Conservation (phyloP, 2,797 vertebrate genomes). For the Neopelma chrysocephalum region DNA sequence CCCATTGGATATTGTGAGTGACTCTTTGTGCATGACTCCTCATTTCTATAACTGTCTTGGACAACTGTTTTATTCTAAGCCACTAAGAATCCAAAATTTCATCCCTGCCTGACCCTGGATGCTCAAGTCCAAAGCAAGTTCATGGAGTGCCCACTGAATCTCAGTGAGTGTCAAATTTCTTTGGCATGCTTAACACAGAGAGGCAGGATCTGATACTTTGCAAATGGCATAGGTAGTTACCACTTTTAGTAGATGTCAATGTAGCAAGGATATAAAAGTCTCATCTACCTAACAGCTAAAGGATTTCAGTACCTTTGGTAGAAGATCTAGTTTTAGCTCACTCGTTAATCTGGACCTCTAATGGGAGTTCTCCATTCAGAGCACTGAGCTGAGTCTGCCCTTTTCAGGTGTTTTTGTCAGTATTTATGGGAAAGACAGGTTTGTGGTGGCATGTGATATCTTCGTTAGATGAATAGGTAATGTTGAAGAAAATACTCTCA, state of each 20-base stretch:
- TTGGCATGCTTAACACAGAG: neutral
- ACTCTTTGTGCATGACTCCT: neutral
- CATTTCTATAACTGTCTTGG: neutral
- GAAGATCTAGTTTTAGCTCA: neutral
- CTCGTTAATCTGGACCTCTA: neutral
- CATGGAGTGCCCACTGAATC: fast-evolving
- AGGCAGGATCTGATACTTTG: neutral
- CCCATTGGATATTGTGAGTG: neutral
- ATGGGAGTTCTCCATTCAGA: neutral
- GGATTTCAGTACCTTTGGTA: neutral
- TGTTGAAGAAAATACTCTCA: neutral
- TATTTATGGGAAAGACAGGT: neutral
- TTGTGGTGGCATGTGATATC: neutral
- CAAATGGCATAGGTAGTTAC: neutral
- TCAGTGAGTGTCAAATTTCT: neutral
- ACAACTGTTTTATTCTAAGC: neutral
- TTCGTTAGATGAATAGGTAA: neutral
- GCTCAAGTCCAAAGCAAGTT: neutral
- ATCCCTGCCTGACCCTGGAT: neutral
- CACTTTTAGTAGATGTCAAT: neutral
- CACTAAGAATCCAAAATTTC: neutral
- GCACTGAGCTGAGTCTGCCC: neutral
- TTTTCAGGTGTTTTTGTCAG: neutral
- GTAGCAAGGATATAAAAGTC: neutral
- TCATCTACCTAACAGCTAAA: neutral